Conservation (phyloP, 2,797 vertebrate species). For the Myotis vivesi region DNA sequence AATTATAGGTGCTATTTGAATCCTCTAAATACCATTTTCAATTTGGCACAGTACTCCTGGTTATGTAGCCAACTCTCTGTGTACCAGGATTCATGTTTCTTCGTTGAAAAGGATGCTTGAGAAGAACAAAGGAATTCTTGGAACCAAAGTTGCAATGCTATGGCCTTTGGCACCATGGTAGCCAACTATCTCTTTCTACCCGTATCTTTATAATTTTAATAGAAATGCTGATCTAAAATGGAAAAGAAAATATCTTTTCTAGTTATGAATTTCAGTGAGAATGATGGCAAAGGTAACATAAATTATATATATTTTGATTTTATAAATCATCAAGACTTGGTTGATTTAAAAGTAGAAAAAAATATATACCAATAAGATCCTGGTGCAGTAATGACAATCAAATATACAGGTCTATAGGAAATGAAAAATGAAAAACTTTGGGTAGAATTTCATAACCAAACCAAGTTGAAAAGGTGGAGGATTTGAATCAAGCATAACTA, state of each 20-base stretch:
- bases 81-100: neutral
- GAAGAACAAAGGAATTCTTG: neutral
- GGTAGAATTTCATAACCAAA: constrained; percentile 14
- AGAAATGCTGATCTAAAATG: neutral
- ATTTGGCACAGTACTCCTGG: neutral
- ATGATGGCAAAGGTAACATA: neutral
- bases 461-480: neutral
- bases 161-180: neutral
- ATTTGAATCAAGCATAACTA: neutral
- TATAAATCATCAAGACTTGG: constrained; percentile 23
- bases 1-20: neutral
- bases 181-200: neutral
- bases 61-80: neutral
- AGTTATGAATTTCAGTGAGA: constrained; percentile 1
- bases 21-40: neutral
- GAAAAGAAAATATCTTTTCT: neutral
- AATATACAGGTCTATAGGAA: neutral
- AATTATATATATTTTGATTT: neutral
- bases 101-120: constrained; percentile 2
- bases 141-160: neutral
- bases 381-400: neutral
- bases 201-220: constrained; percentile 16
- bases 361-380: neutral
- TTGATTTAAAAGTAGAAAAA: constrained; percentile 35
- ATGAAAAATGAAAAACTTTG: neutral